Base-by-base conservation (phyloP, 2,113 vertebrate genomes). In the Cranoglanis bouderius region DNA sequence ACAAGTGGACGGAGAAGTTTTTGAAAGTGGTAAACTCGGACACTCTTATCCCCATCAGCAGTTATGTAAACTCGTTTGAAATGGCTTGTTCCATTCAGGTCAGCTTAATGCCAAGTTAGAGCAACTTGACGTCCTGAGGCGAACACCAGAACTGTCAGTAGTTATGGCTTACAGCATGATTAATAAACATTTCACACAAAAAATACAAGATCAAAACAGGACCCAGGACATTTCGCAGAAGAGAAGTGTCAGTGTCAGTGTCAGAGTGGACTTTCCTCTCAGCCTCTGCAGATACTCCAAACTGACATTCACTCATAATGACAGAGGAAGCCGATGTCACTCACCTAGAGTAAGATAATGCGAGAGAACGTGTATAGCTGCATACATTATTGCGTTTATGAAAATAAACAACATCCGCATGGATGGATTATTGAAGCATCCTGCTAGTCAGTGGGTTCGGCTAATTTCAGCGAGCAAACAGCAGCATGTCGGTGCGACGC, bases 401-500 rank as follows among this genome's bases (percentile, higher is more conserved):
- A 67, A 40, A 29, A 86, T 75, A 61, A 59, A 70, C 21, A 78
- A 65, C 84, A 24, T 91, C 65, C 40, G 18, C 35, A 59, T 13
- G 55, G 82, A 32, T n/a, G 78, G 46, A 35, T 88, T 78, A 84
- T 26, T 49, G 72, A 61, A 80, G 55, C 74, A 81, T 43, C 74
- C 72, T 35, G 85, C 82, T 86, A 87, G 70, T 90, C 70, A 43
- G 40, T 16, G 67, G 19, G 59, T 26, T 84, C 85, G 82, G 87
- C 81, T 83, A 82, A 61, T 89, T 91, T 87, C 57, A 85, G 49
- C 35, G 61, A 87, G 89, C 75, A 26, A 91, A 92, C 90, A 91
- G 92, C 91, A 83, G 78, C 29, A 86, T 89, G 85, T 91, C 90
- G 85, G 91, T 91, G 93, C 94, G 94, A 94, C 93, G 93, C 92